These are phyloP conservation scores for Thalassarche chlororhynchos DNA, from an alignment of 2,113 vertebrate species.

Conservation along the genomic window DNA sequence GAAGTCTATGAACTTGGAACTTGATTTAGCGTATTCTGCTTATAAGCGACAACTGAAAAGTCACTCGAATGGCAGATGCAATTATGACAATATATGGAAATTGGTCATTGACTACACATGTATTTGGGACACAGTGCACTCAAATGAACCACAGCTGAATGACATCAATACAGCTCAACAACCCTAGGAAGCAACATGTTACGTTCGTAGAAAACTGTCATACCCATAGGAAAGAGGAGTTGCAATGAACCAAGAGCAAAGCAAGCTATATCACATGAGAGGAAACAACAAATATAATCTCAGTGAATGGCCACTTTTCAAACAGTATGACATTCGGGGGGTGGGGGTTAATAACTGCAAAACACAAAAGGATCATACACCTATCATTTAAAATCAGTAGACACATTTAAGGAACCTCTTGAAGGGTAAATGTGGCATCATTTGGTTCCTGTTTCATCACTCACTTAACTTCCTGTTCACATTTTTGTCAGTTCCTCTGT, in stretches of 20 bases:
- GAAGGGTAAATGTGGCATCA: neutral
- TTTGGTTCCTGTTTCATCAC: neutral
- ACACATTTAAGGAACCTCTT: neutral
- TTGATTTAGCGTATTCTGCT: neutral
- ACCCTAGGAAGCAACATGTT: neutral
- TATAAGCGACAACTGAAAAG: neutral
- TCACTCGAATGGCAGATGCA: neutral
- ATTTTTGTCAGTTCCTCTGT: neutral
- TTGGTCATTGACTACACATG: neutral
- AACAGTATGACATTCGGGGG: neutral
- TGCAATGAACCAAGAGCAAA: neutral
- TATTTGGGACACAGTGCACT: neutral
- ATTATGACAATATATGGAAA: neutral
- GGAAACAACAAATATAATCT: neutral
- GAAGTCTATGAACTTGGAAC: neutral
- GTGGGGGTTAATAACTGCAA: neutral
- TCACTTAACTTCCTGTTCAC: neutral
- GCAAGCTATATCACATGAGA: neutral
- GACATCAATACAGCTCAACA: neutral
- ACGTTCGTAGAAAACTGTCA: neutral
- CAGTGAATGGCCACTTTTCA: neutral
- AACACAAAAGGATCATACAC: neutral
- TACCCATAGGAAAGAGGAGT: neutral
- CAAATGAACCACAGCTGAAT: neutral
- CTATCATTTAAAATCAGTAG: neutral